Conservation (phyloP, 2,113 vertebrate species). For the Trematocara nigrifrons region DNA sequence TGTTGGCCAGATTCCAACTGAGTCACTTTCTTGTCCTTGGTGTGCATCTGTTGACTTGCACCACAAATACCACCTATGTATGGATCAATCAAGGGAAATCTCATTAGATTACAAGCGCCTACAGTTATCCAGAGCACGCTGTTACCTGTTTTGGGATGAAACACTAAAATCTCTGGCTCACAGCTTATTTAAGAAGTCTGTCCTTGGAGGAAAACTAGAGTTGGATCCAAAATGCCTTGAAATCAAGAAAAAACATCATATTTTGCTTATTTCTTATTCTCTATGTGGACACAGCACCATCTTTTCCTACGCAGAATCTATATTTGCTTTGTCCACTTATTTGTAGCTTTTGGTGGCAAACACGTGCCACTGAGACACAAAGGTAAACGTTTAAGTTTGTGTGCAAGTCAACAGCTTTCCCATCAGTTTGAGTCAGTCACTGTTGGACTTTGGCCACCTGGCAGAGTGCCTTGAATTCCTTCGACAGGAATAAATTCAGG, state of each 20-base stretch:
- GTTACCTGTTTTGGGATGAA: neutral
- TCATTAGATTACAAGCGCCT: neutral
- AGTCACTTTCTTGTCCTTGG: neutral
- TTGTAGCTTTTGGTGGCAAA: neutral
- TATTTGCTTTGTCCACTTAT: neutral
- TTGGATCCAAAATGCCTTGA: neutral
- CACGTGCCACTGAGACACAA: neutral
- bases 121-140: neutral
- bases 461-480: slow-evolving; percentile 68
- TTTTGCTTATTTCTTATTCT: neutral
- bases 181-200: neutral
- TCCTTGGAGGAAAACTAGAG: neutral
- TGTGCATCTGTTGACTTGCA: slow-evolving; percentile 20
- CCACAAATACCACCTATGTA: neutral
- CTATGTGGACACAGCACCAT: neutral
- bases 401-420: neutral
- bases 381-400: neutral
- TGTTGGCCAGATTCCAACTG: neutral
- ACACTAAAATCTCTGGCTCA: neutral
- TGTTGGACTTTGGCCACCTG: neutral
- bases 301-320: neutral
- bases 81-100: neutral
- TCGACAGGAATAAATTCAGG: slow-evolving; percentile 28
- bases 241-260: neutral
- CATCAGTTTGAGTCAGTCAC: neutral